Evolutionary conservation across 2,888 invertebrate species (phyloP), one percentile per base, ranked within the genome.

Genomic region (Lordiphosa andalusiaca): DNA sequence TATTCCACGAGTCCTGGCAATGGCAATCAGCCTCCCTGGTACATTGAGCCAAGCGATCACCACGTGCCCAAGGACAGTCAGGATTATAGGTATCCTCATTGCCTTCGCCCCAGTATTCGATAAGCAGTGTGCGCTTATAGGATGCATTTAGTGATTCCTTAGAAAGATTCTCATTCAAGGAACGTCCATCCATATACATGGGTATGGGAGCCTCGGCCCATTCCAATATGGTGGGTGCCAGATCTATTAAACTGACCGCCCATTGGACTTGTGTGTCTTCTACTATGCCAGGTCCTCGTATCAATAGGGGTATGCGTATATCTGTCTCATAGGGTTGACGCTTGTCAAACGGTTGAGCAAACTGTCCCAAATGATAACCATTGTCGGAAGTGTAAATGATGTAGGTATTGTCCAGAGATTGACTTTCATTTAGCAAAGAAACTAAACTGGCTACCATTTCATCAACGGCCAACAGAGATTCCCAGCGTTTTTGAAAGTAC

Each of bases 351-450:
- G 96, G 94, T 90, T 96, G 93, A 2, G 95, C 93, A 89, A 96
- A 97, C 90, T 97, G 97, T 9, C 97, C 96, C 72, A 97, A 91
- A 90, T 98, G 97, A 89, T 94, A 98, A 19, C 97, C 97, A 89
- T 97, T 96, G 86, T 98, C 97, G 0, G 97, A 97, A 0, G 96
- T 94, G 78, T 93, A 96, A 49, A 97, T 92, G 0, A 97, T 86
- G 77, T 94, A 96, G 0, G 97, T 97, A 71, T 95, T 91, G 0
- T 94, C 90, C 4, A 96, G 82, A 1, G 93, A 61, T 1, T 90
- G 87, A 1, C 89, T 88, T 0, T 86, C 82, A 33, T 92, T 90
- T 21, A 97, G 86, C 0, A 91, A 88, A 0, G 89, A 77, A 2
- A 95, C 86, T 0, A 97, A 89, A 48, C 90, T 90, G 0, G 91